Percentiles rank a stretch among this genome's conserved stretches.
These are phyloP conservation scores for Dione juno DNA, from an alignment of 2,888 invertebrate species.

Conservation along the genomic window DNA sequence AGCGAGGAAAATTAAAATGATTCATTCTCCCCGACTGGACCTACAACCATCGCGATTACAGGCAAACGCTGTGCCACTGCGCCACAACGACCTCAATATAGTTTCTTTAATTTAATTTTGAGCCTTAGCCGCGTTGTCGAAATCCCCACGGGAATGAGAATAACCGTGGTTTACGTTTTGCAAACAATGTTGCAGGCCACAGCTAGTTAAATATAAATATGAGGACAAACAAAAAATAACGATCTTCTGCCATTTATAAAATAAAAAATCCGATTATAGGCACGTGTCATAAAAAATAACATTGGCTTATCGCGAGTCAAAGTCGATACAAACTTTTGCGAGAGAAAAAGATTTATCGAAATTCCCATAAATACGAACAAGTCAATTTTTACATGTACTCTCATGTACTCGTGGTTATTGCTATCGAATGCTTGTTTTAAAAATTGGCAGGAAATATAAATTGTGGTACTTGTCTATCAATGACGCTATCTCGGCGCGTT, in stretches of 20 bases:
- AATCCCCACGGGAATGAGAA: too few relatives aligned
- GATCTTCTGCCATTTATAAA: not conserved
- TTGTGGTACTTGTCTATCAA: not conserved
- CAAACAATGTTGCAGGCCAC: too few relatives aligned
- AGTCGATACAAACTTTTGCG: constrained; percentile 13
- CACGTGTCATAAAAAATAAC: constrained; percentile 26
- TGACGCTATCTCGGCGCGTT: not conserved
- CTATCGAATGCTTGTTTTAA: not conserved
- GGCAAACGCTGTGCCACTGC: too few relatives aligned
- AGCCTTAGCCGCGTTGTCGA: too few relatives aligned
- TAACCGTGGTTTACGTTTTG: too few relatives aligned
- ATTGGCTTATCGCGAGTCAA: constrained; percentile 16
- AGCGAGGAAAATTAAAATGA: not conserved
- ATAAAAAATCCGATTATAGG: constrained; percentile 26
- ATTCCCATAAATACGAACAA: constrained; percentile 6
- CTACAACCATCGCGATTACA: too few relatives aligned
- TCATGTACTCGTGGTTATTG: not conserved
- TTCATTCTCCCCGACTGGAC: too few relatives aligned
- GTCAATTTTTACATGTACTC: not conserved
- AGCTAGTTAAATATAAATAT: not conserved
- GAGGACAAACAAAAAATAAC: not conserved
- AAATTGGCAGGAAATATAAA: constrained; percentile 4
- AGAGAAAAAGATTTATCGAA: constrained; percentile 18
- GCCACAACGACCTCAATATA: too few relatives aligned
- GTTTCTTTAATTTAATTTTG: too few relatives aligned